A percentile compares a stretch with the other conserved stretches of the same genome.
Conservation (phyloP, 1,140 invertebrate genomes). For the Lepidurus packardi region DNA sequence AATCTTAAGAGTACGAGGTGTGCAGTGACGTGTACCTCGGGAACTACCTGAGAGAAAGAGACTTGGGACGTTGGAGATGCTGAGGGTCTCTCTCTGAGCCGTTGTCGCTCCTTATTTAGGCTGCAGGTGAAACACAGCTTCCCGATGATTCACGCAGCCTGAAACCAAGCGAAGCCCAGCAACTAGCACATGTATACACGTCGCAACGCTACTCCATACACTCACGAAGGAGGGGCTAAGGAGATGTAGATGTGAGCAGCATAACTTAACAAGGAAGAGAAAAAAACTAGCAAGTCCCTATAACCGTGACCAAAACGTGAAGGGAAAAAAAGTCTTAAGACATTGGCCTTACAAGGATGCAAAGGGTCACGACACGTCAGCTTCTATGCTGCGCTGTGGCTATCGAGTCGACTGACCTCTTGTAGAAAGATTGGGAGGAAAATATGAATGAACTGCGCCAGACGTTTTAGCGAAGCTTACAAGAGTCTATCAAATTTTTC, state of each 20-base stretch:
- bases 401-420: constrained; percentile 5
- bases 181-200: background rate
- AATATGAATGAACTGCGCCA: background rate
- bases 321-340: background rate
- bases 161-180: constrained; percentile 3
- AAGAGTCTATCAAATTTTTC: background rate
- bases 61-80: background rate
- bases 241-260: background rate
- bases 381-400: background rate
- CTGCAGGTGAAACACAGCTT: constrained; percentile 14
- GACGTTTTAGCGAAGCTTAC: background rate
- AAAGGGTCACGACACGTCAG: constrained; percentile 4
- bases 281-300: background rate
- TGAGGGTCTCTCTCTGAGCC: constrained; percentile 15
- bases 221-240: constrained; percentile 17
- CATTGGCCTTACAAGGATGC: constrained; percentile 14
- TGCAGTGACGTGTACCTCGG: background rate
- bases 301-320: background rate
- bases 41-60: constrained; percentile 19
- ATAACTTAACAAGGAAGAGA: background rate
- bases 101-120: constrained; percentile 19
- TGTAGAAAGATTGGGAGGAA: background rate
- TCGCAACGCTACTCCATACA: background rate
- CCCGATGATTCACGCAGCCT: constrained; percentile 6
- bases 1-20: background rate